Evolutionary conservation across 2,113 vertebrate genomes (phyloP).

Genomic region (Pygoscelis antarcticus): DNA sequence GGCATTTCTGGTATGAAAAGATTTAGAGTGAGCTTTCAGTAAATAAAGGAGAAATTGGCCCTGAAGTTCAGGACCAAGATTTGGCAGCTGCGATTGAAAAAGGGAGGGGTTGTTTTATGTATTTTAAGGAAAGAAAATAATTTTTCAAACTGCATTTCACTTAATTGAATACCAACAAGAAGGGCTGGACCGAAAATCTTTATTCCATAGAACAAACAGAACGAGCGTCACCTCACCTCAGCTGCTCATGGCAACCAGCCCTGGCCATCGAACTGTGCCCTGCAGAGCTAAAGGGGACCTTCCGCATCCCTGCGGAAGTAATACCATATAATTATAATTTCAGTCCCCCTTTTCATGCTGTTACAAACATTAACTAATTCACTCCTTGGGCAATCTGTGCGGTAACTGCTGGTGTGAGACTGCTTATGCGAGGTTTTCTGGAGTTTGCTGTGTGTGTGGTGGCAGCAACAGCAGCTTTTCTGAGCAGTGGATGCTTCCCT

Average conservation of each 20-base stretch:
- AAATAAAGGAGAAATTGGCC: conserved; percentile 46
- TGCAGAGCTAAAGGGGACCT: neutral
- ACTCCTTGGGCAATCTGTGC: neutral
- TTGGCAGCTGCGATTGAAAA: neutral
- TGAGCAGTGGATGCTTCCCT: neutral
- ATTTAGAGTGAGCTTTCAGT: conserved; percentile 45
- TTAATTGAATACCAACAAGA: neutral
- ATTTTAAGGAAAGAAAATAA: neutral
- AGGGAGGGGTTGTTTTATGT: neutral
- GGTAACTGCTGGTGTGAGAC: neutral
- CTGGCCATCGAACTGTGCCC: neutral
- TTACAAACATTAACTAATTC: neutral
- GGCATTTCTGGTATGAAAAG: neutral
- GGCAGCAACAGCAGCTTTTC: neutral
- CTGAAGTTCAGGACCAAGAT: conserved; percentile 13
- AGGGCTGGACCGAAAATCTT: neutral
- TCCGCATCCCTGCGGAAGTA: neutral
- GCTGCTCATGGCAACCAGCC: neutral
- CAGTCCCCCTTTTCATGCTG: neutral
- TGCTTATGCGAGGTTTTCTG: neutral
- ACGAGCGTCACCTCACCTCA: neutral
- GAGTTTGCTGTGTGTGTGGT: fast-evolving
- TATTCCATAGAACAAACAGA: neutral
- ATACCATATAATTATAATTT: neutral
- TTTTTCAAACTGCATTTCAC: neutral